Conservation (phyloP, 2,797 vertebrate species). For the Pangasius sanitwongsei region DNA sequence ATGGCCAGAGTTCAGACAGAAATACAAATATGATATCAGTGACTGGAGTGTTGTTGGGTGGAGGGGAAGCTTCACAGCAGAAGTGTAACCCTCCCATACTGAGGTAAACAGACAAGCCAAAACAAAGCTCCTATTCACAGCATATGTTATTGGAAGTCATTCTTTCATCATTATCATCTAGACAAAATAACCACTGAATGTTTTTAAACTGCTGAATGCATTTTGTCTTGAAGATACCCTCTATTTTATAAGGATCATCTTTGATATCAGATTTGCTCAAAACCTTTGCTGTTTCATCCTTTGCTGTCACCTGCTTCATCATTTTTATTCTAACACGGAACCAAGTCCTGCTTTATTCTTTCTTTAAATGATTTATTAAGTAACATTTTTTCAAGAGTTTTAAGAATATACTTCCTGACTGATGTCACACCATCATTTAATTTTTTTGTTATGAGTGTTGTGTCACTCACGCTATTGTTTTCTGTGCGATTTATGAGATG, state of each 20-base stretch:
- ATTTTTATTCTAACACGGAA: slow-evolving; percentile 20
- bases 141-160: slow-evolving; percentile 50
- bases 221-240: slow-evolving; percentile 50
- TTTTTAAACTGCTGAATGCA: slow-evolving; percentile 65
- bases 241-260: slow-evolving; percentile 59
- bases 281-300: slow-evolving; percentile 61
- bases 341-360: neutral
- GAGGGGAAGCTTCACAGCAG: slow-evolving; percentile 39
- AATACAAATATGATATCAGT: slow-evolving; percentile 64
- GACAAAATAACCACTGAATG: slow-evolving; percentile 70
- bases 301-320: slow-evolving; percentile 53
- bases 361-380: neutral
- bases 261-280: slow-evolving; percentile 62
- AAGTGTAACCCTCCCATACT: slow-evolving; percentile 47
- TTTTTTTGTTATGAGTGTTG: neutral
- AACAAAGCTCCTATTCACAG: slow-evolving; percentile 50
- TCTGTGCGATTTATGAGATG: neutral
- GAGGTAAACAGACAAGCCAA: slow-evolving; percentile 56
- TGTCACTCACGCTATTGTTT: neutral
- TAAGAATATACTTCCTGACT: neutral
- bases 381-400: neutral
- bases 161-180: slow-evolving; percentile 57
- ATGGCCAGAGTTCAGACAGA: slow-evolving; percentile 65
- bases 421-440: neutral
- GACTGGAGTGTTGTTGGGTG: slow-evolving; percentile 41